phyloP scores from a whole-genome alignment of 2,797 vertebrate species.

The Rhinella marina region DNA sequence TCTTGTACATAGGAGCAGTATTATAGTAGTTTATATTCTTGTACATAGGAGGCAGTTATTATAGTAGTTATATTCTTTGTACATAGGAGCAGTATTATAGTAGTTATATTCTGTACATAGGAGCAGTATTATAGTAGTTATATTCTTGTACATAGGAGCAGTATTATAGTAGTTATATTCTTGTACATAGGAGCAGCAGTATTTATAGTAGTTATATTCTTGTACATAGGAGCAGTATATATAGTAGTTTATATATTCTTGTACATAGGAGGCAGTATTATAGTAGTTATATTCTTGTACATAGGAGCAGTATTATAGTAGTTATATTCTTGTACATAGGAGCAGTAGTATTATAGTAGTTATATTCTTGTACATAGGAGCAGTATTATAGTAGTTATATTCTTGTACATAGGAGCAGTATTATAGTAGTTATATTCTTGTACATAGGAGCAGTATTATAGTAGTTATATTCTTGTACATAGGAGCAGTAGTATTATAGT shows the following conservation, averaged over 20 bases:
- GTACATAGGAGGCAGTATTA: not conserved
- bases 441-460: not conserved
- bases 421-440: slow-evolving; percentile 8
- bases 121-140: too few species aligned
- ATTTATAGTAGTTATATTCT: slow-evolving; percentile 9
- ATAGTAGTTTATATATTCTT: not conserved
- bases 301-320: too few species aligned
- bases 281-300: not conserved
- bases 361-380: not conserved
- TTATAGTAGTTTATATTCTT: too few species aligned
- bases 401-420: not conserved
- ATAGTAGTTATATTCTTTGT: too few species aligned
- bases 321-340: too few species aligned
- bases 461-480: not conserved
- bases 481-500: not conserved
- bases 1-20: too few species aligned
- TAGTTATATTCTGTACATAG: too few species aligned
- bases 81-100: too few species aligned
- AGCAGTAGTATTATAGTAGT: too few species aligned
- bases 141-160: not conserved
- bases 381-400: slow-evolving; percentile 9
- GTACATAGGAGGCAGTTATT: too few species aligned
- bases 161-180: slow-evolving; percentile 9
- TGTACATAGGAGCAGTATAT: not conserved
- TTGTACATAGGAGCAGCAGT: not conserved